Percentiles rank a stretch among this genome's conserved stretches.
phyloP scores from a whole-genome alignment of 64 coral and sea anemone species.

The Porites australiensis region DNA sequence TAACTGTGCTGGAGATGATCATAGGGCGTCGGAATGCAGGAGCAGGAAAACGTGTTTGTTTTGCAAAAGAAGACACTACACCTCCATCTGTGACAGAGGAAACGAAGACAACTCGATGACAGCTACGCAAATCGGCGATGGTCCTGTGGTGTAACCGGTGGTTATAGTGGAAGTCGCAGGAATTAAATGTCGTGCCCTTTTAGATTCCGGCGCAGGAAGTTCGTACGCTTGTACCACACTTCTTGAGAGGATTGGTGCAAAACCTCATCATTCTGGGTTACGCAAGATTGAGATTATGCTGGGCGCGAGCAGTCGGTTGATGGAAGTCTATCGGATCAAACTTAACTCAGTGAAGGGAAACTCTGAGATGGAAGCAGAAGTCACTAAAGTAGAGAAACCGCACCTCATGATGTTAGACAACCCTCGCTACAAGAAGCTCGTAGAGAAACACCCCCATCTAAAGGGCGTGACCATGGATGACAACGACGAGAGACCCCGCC shows the following conservation, averaged over 20 bases:
- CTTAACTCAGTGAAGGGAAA: background rate
- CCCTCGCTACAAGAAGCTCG: background rate
- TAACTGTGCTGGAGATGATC: conserved; percentile 4
- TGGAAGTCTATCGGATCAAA: background rate
- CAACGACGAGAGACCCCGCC: background rate
- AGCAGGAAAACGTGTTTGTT: conserved; percentile 17
- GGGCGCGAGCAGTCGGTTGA: background rate
- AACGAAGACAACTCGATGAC: background rate
- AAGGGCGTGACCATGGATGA: background rate
- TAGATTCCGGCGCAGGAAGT: background rate
- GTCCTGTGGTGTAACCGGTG: background rate
- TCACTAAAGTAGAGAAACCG: conserved; percentile 5
- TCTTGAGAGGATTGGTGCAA: background rate
- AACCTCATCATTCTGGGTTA: background rate
- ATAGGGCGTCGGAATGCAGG: background rate
- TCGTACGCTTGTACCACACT: background rate
- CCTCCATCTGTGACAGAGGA: conserved; percentile 13
- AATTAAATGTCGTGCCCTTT: conserved; percentile 1
- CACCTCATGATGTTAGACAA: background rate
- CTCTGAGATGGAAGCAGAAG: background rate
- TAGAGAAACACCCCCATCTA: background rate
- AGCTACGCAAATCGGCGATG: background rate
- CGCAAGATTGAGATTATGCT: conserved; percentile 22
- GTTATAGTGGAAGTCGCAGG: background rate
- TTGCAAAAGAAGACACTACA: conserved; percentile 50